Conservation (phyloP, 2,113 vertebrate species). For the Oryzias javanicus region DNA sequence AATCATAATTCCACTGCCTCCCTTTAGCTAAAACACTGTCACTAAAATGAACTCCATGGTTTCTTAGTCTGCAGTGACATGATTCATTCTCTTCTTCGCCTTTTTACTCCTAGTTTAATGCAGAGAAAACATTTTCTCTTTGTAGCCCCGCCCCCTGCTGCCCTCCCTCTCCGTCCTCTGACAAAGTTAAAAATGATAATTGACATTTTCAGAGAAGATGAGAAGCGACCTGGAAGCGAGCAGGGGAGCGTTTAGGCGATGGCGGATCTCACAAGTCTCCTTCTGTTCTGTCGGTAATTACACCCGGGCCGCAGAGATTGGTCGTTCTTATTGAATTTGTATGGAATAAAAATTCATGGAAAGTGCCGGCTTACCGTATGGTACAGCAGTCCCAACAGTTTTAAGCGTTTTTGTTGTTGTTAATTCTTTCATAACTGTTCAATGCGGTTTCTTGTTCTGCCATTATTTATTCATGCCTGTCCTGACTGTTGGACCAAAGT, state of each 20-base stretch:
- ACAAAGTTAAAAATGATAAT: conserved; percentile 69
- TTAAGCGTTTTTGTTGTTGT: neutral
- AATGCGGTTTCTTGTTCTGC: conserved; percentile 17
- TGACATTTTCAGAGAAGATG: conserved; percentile 78
- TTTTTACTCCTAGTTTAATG: conserved; percentile 6
- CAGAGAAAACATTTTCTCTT: conserved; percentile 47
- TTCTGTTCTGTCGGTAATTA: conserved; percentile 74
- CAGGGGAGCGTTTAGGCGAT: conserved; percentile 61
- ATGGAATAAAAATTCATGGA: conserved; percentile 67
- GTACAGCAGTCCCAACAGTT: conserved; percentile 6
- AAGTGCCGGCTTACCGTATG: conserved; percentile 25
- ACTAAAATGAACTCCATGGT: conserved; percentile 37
- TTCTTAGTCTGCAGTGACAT: conserved; percentile 38
- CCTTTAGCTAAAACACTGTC: conserved; percentile 19
- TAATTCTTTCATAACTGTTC: neutral
- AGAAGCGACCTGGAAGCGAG: conserved; percentile 66
- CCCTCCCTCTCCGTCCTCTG: conserved; percentile 14
- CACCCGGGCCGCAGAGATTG: conserved; percentile 61
- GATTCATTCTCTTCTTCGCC: conserved; percentile 8
- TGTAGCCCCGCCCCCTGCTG: neutral
- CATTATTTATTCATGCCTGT: conserved; percentile 7
- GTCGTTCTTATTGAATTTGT: conserved; percentile 76
- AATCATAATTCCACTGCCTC: neutral
- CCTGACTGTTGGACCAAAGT: conserved; percentile 13
- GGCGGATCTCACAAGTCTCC: conserved; percentile 58